Base-by-base conservation (phyloP, 2,113 vertebrate genomes). In the Lophura nycthemera region DNA sequence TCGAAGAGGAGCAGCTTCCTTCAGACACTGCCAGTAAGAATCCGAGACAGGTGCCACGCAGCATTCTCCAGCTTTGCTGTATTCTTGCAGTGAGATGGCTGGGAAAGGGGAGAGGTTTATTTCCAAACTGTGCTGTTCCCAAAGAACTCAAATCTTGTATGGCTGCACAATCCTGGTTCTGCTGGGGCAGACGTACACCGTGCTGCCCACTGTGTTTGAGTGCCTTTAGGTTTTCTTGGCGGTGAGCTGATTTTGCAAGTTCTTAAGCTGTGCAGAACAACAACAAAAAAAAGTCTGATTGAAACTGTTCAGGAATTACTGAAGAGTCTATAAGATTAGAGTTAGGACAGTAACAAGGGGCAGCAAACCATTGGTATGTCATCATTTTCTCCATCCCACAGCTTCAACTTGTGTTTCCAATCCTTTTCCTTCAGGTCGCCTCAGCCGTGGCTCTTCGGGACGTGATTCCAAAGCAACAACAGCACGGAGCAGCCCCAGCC, bases 21-120 rank as follows among this genome's bases (percentile, higher is more conserved):
- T 89, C 97, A 19, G 97, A 97, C 36, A 24, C 96, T 85, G 97
- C 96, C 95, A 98, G 99, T 99, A 98, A 99, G 98, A 65, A 10
- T 8, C 40, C 22, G 29, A 25, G 25, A 7, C 6, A 16, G n/a
- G 24, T 60, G 43, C 38, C 34, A 42, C 29, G 48, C 61, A 11
- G 47, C 17, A 8, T 2, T 19, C 61, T 60, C 30, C 22, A 59
- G 29, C 57, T 84, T 60, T 70, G 36, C 24, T 42, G 0, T 22
- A 1, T 34, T 54, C 66, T 34, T 8, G 12, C 29, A 6, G 2
- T 18, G 38, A 54, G 6, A 7, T 3, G 9, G 7, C 21, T 40
- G 29, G 16, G 16, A 80, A 24, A 30, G 20, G 27, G 27, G 11
- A 56, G 21, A 20, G 4, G 56, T 61, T 40, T 13, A 40, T 64